Evolutionary conservation across 2,888 invertebrate genomes (phyloP), one percentile per base, ranked within the genome.

Genomic region (Resseliella maxima): DNA sequence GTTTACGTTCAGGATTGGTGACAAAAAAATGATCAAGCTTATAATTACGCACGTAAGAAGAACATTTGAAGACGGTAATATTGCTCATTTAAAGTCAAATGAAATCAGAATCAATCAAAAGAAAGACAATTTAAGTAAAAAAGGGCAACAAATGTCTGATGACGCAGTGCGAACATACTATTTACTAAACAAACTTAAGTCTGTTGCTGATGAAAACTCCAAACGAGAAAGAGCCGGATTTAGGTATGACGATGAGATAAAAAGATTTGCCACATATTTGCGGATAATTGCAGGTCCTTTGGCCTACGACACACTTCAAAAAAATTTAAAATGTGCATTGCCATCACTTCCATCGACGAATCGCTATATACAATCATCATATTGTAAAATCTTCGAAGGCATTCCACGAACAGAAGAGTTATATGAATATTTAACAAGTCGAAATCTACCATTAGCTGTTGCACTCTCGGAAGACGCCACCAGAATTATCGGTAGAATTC

Each of bases 401-500:
- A 35, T 35, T 81, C 35, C 35, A 36, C 81, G 81, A 5, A 36
- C 81, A 36, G 35, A 81, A 35, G 81, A 81, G 15, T 36, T 81
- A n/a, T 24, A 35, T 3, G 12, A 81, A 15, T 81, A 81, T 81
- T 81, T 81, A 18, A 81, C 2, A 18, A 36, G 15, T 2, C 5
- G 81, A 81, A 21, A 21, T n/a, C n/a, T 81, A 6, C 81, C 81
- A 36, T 36, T 81, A 21, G 81, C 36, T 36, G 81, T 81, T 81
- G 35, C 81, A 81, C 8, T 81, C 18, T 81, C 81, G 15, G 81
- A 81, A 81, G 81, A 81, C 35, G 81, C 81, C 18, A 81, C 81
- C 36, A 15, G 81, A 36, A 81, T 81, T 36, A 36, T 0, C 18
- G 81, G 36, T 12, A 3, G 36, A 10, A 35, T 81, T n/a, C 18